Evolutionary conservation across 2,888 invertebrate genomes (phyloP), one percentile per base, ranked within the genome.

Genomic region (Nipponacmea schrenckii): DNA sequence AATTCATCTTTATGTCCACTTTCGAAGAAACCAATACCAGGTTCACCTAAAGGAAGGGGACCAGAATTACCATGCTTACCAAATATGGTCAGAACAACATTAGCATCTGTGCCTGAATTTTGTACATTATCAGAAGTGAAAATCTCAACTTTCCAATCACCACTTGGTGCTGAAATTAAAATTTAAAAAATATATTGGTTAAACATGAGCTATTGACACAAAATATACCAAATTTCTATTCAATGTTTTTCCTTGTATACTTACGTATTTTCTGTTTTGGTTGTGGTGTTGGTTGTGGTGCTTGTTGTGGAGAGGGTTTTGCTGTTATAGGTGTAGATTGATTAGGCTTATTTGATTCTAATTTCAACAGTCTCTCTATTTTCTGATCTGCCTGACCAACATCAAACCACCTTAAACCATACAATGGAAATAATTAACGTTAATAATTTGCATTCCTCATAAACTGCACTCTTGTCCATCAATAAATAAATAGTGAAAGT

Each of bases 391-490:
- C 88, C 69, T 87, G 84, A 15, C 83, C 85, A 65, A 80, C 83
- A 76, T 88, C 87, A 31, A 89, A 77, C 88, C 88, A 89, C 68
- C 88, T 86, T 71, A 26, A 70, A 68, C 66, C 26, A 20, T 63
- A 64, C 31, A 56, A 70, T 71, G 45, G 24, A 44, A 20, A 1
- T 31, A 70, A 31, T 39, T n/a, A 70, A 68, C 14, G 7, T 8
- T 31, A 20, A n/a, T 7, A n/a, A 17, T 63, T 12, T 63, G 15
- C 24, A 63, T 24, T 44, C 14, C 17, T 17, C n/a, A 48, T 48
- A 12, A 48, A 48, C 12, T 12, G 50, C 14, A 48, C 12, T 48
- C 50, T 48, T 15, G 50, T 48, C 50, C 50, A n/a, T n/a, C n/a
- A n/a, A n/a, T n/a, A n/a, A n/a, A n/a, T n/a, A n/a, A n/a, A n/a